Conservation (phyloP, 2,888 invertebrate species). For the Vanessa cardui region DNA sequence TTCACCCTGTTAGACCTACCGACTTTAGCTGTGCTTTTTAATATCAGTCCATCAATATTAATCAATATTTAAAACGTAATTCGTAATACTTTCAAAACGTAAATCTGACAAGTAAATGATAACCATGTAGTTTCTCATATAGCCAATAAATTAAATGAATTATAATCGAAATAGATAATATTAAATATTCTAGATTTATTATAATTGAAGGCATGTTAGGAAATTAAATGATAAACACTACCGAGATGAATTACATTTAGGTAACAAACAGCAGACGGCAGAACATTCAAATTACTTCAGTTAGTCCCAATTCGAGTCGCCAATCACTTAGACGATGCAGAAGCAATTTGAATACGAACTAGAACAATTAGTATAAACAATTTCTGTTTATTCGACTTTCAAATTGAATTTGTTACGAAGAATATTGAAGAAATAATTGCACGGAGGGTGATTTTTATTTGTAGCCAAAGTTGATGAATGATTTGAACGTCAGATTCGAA, state of each 20-base stretch:
- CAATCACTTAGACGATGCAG: slow-evolving; percentile 24
- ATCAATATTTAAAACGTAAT: no score
- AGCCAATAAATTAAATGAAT: no score
- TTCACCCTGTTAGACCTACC: no score
- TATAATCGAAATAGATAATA: no score
- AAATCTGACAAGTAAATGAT: no score
- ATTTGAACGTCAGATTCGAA: no score
- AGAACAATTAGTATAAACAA: slow-evolving; percentile 30
- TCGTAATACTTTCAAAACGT: no score
- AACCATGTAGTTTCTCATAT: not conserved
- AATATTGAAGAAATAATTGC: slow-evolving; percentile 8
- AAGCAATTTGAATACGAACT: slow-evolving; percentile 26
- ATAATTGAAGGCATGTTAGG: not conserved
- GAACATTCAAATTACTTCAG: slow-evolving; percentile 22
- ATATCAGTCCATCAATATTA: no score
- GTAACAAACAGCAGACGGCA: slow-evolving; percentile 13
- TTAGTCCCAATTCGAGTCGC: slow-evolving; percentile 22
- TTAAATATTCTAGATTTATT: no score
- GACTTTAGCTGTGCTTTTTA: no score
- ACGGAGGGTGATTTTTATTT: no score
- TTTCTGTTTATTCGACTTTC: slow-evolving; percentile 33
- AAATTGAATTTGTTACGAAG: slow-evolving; percentile 25
- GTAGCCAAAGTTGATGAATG: no score
- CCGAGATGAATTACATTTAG: slow-evolving; percentile 3
- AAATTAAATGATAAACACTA: slow-evolving; percentile 1